These are phyloP conservation scores for Lithosia quadra DNA, from an alignment of 2,888 invertebrate species.

Conservation along the genomic window DNA sequence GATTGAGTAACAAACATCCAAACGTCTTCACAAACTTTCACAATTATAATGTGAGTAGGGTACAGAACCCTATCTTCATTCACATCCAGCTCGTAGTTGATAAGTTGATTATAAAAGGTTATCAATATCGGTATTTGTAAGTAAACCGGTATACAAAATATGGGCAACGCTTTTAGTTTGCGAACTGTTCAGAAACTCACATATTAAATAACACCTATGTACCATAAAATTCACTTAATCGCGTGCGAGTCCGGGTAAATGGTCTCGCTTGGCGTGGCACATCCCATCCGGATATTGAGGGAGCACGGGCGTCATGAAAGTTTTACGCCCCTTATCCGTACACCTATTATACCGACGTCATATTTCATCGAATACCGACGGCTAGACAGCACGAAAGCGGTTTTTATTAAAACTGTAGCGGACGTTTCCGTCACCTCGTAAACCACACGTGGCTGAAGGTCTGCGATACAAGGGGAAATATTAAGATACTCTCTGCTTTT, in stretches of 20 bases:
- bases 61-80: not conserved
- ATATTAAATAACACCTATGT: constrained; percentile 34
- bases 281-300: constrained; percentile 60
- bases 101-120: not conserved
- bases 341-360: constrained; percentile 59
- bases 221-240: constrained; percentile 54
- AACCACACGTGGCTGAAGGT: constrained; percentile 51
- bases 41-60: too few species aligned
- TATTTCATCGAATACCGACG: constrained; percentile 56
- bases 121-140: not conserved
- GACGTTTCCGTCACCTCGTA: constrained; percentile 58
- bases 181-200: constrained; percentile 5
- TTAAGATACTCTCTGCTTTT: constrained; percentile 28
- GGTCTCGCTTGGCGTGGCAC: constrained; percentile 37
- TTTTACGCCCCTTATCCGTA: constrained; percentile 65
- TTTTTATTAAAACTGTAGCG: constrained; percentile 58
- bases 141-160: not conserved
- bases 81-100: not conserved
- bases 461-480: constrained; percentile 34
- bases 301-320: constrained; percentile 60
- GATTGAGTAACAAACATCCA: too few species aligned
- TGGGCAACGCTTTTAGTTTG: not conserved
- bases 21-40: too few species aligned
- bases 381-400: constrained; percentile 45
- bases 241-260: constrained; percentile 41